These are phyloP conservation scores for Shargacucullia verbasci DNA, from an alignment of 2,888 invertebrate genomes.

Conservation along the genomic window DNA sequence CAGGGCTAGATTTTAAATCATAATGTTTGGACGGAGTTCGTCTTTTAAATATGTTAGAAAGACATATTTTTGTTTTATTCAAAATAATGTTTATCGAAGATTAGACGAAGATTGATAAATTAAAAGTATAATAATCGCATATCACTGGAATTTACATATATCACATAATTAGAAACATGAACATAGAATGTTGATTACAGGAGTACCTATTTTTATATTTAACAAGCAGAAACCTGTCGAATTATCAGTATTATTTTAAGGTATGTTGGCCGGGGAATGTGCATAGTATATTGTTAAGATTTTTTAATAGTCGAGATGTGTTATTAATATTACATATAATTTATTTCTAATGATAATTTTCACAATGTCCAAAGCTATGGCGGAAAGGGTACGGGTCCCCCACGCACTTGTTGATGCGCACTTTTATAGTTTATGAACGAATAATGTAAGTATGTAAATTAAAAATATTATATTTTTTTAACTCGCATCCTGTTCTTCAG, in stretches of 20 bases:
- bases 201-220: slow-evolving; percentile 18
- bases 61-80: slow-evolving; percentile 2
- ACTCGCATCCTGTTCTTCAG: too few relatives aligned
- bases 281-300: slow-evolving; percentile 53
- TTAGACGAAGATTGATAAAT: slow-evolving; percentile 18
- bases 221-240: slow-evolving; percentile 1
- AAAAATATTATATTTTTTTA: slow-evolving; percentile 1
- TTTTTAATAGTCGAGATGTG: slow-evolving; percentile 22
- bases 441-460: slow-evolving; percentile 10
- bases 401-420: slow-evolving; percentile 85
- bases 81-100: slow-evolving; percentile 3
- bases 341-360: slow-evolving; percentile 82
- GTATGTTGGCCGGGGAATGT: slow-evolving; percentile 63
- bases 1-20: slow-evolving; percentile 14
- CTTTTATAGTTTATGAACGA: slow-evolving; percentile 48
- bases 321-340: slow-evolving; percentile 19
- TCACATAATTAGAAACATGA: slow-evolving; percentile 6
- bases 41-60: slow-evolving; percentile 8
- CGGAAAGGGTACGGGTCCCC: slow-evolving; percentile 84
- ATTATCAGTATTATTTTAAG: slow-evolving; percentile 15
- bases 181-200: slow-evolving; percentile 20
- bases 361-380: slow-evolving; percentile 86
- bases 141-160: slow-evolving; percentile 29
- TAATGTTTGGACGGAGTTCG: slow-evolving; percentile 10
- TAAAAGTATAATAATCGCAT: slow-evolving; percentile 32